Conservation (phyloP, 2,113 vertebrate genomes). For the Dromaius novaehollandiae region DNA sequence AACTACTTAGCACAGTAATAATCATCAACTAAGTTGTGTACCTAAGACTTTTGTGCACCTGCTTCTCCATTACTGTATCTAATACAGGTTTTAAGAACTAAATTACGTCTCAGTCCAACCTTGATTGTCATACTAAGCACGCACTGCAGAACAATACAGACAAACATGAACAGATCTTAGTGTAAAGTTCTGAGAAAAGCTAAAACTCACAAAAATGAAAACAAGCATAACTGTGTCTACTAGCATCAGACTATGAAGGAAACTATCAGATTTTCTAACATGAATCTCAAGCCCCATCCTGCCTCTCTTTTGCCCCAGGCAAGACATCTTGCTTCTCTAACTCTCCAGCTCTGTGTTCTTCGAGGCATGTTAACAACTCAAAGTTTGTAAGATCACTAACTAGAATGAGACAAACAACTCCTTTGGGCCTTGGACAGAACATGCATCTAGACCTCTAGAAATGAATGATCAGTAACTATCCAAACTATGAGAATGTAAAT, state of each 20-base stretch:
- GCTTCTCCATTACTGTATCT: not conserved
- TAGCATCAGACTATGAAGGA: not conserved
- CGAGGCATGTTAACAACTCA: not conserved
- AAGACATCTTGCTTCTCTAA: not conserved
- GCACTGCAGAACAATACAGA: not conserved
- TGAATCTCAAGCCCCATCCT: not conserved
- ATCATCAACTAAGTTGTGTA: constrained; percentile 12
- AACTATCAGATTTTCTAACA: not conserved
- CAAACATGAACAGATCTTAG: not conserved
- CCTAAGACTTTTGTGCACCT: constrained; percentile 20
- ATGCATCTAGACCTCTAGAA: not conserved
- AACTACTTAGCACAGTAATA: not conserved
- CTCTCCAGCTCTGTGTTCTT: not conserved
- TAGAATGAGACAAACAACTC: not conserved
- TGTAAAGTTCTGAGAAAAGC: not conserved
- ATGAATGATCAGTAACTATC: not conserved
- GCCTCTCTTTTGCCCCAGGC: not conserved
- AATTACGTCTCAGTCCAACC: not conserved
- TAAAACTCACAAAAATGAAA: not conserved
- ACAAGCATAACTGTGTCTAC: not conserved
- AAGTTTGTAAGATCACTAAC: not conserved
- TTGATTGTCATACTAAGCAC: not conserved
- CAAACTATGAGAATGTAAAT: not conserved
- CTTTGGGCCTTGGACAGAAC: not conserved
- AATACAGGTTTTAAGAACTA: not conserved